Evolutionary conservation across 2,888 invertebrate genomes (phyloP), one percentile per base, ranked within the genome.

Genomic region (Leptodirus hochenwartii): DNA sequence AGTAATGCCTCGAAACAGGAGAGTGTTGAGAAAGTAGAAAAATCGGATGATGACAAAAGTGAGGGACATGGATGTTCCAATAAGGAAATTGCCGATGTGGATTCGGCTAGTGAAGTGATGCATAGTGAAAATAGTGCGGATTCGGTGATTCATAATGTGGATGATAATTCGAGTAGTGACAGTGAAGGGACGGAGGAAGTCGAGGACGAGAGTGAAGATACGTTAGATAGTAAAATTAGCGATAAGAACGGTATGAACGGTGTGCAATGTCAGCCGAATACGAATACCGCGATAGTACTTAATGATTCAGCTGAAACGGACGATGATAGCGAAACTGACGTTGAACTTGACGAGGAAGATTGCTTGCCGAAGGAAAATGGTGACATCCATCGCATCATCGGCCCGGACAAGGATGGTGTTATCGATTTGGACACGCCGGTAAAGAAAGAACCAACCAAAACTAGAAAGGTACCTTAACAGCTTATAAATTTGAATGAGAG

Each of bases 401-500:
- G n/a, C n/a, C n/a, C n/a, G n/a, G n/a, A n/a, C n/a, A n/a, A n/a
- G n/a, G n/a, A n/a, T n/a, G n/a, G n/a, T n/a, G n/a, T n/a, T n/a
- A n/a, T n/a, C n/a, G n/a, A n/a, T n/a, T n/a, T n/a, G n/a, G n/a
- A n/a, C n/a, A n/a, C n/a, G n/a, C n/a, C n/a, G n/a, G n/a, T n/a
- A n/a, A n/a, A n/a, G n/a, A n/a, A n/a, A n/a, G n/a, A n/a, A n/a
- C n/a, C n/a, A n/a, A n/a, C n/a, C n/a, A n/a, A n/a, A n/a, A n/a
- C n/a, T n/a, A n/a, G n/a, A n/a, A n/a, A n/a, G n/a, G n/a, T n/a
- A n/a, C n/a, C n/a, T n/a, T n/a, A 49, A 67, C 36, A 67, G 67
- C 47, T 56, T 62, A 16, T 50, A 67, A 22, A 67, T 66, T 45
- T 47, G 66, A 25, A 66, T 64, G 42, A 68, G 69, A 39, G 31